phyloP scores from a whole-genome alignment of 2,113 vertebrate species.

The Cephalopterus ornatus region DNA sequence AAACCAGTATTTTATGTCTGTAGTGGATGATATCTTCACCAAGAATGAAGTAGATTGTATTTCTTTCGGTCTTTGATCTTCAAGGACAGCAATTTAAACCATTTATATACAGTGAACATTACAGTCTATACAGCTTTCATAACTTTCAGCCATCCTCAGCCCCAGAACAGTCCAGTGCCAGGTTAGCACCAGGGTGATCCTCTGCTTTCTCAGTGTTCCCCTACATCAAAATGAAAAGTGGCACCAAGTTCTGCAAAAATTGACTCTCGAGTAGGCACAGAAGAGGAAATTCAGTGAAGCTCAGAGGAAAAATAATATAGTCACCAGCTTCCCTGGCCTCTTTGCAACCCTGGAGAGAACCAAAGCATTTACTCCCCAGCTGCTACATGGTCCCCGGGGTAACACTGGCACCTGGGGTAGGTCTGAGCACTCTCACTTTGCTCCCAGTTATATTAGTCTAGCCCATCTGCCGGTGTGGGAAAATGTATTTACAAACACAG shows the following conservation, averaged over 20 bases:
- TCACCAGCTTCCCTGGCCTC: not conserved
- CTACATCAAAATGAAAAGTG: not conserved
- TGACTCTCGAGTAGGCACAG: not conserved
- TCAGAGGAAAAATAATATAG: not conserved
- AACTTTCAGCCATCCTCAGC: not conserved
- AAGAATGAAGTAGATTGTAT: not conserved
- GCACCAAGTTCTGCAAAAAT: not conserved
- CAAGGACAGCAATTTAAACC: not conserved
- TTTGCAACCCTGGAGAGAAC: not conserved
- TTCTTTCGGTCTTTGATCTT: not conserved
- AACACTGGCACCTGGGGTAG: not conserved
- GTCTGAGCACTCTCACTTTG: not conserved
- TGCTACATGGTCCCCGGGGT: not conserved
- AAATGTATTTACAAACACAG: not conserved
- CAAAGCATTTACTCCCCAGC: not conserved
- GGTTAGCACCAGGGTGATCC: not conserved
- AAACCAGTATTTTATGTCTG: conserved; percentile 19
- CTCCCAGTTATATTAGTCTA: not conserved
- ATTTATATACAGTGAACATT: not conserved
- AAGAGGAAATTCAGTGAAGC: not conserved
- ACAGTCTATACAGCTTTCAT: not conserved
- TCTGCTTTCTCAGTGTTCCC: not conserved
- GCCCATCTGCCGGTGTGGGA: not conserved
- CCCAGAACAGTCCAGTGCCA: not conserved
- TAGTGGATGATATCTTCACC: not conserved